These are phyloP conservation scores for Desoria tigrina DNA, from an alignment of 2,888 invertebrate genomes.

Conservation along the genomic window DNA sequence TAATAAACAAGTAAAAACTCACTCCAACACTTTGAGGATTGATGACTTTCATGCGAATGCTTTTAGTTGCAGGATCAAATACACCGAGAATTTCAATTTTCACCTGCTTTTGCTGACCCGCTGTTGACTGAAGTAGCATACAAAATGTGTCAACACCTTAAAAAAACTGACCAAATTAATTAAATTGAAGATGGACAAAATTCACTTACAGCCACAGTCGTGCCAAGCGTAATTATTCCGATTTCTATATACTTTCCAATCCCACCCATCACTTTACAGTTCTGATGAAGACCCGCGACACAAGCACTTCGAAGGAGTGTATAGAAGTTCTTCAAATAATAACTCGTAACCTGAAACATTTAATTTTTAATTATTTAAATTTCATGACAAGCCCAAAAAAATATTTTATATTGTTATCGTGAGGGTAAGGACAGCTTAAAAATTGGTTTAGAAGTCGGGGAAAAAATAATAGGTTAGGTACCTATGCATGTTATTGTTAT, in stretches of 20 bases:
- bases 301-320: conserved; percentile 75
- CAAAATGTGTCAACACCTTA: no score
- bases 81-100: conserved; percentile 86
- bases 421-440: no score
- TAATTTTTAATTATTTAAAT: not conserved
- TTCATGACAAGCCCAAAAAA: not conserved
- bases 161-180: no score
- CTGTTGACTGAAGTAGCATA: conserved; percentile 23
- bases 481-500: no score
- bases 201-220: conserved; percentile 60
- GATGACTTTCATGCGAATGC: conserved; percentile 75
- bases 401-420: not conserved
- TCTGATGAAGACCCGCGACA: conserved; percentile 76
- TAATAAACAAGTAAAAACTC: conserved; percentile 7
- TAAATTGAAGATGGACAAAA: not conserved
- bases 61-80: conserved; percentile 71
- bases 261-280: conserved; percentile 73
- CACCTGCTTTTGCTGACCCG: conserved; percentile 62
- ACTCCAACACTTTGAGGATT: conserved; percentile 60
- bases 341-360: conserved; percentile 62
- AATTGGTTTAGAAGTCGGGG: no score
- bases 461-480: no score
- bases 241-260: conserved; percentile 70
- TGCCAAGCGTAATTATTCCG: conserved; percentile 84
- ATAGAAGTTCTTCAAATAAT: conserved; percentile 69